Percentiles rank a stretch among this genome's conserved stretches.
Evolutionary conservation across 1,140 invertebrate species (phyloP).

Genomic region (Bombus balteatus): DNA sequence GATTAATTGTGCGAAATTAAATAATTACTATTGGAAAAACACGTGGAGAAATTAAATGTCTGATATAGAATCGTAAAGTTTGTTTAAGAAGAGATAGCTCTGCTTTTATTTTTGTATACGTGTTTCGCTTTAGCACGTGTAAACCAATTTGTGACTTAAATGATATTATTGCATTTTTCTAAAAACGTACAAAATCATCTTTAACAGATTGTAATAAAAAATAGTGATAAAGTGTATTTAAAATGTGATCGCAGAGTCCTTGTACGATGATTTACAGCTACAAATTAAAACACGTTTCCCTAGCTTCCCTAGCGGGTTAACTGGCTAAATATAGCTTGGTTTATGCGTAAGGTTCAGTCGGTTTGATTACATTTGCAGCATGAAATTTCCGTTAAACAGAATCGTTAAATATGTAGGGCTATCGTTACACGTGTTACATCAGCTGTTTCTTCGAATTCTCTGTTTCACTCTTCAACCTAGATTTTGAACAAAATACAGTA

Average conservation of each 20-base stretch:
- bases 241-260: too few species aligned
- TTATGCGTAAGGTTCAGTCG: constrained; percentile 31
- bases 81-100: too few species aligned
- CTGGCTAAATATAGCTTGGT: constrained; percentile 38
- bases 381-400: constrained; percentile 24
- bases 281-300: constrained; percentile 17
- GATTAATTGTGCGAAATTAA: too few species aligned
- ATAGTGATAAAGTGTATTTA: not conserved
- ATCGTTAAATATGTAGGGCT: constrained; percentile 20
- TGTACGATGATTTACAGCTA: not conserved
- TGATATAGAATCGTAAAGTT: too few species aligned
- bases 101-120: too few species aligned
- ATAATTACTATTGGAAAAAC: too few species aligned
- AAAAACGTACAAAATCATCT: not conserved
- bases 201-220: not conserved
- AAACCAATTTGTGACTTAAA: not conserved
- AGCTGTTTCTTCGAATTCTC: not conserved
- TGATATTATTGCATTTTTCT: not conserved
- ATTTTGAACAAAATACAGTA: not conserved
- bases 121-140: too few species aligned
- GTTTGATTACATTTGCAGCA: constrained; percentile 45
- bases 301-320: not conserved
- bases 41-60: too few species aligned
- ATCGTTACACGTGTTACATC: not conserved
- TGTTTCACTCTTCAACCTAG: not conserved